A percentile compares a stretch with the other conserved stretches of the same genome.
phyloP scores from a whole-genome alignment of 2,888 invertebrate genomes.

The Ecliptopera silaceata region DNA sequence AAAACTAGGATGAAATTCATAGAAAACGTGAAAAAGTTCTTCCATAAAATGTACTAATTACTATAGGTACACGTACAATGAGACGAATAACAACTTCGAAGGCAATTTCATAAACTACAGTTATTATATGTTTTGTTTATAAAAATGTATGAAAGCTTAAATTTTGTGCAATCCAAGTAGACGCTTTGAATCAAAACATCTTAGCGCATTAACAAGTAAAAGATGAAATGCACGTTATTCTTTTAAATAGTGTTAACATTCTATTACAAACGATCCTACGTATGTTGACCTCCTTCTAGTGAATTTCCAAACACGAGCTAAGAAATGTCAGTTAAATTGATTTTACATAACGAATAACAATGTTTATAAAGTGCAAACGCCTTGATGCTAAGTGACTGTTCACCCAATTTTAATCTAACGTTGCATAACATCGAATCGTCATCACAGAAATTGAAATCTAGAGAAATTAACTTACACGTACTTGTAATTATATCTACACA shows the following conservation, averaged over 20 bases:
- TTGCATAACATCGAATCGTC: slow-evolving; percentile 47
- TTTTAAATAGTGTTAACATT: slow-evolving; percentile 23
- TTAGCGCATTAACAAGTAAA: slow-evolving; percentile 11
- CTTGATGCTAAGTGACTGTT: slow-evolving; percentile 35
- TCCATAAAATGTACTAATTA: slow-evolving; percentile 16
- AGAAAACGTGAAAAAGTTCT: slow-evolving; percentile 26
- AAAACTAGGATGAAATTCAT: slow-evolving; percentile 28
- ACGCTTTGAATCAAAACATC: slow-evolving; percentile 12
- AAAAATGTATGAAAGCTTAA: slow-evolving; percentile 15
- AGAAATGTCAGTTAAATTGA: slow-evolving; percentile 24
- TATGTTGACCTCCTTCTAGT: slow-evolving; percentile 34
- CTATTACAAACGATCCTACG: slow-evolving; percentile 18
- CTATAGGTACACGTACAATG: slow-evolving; percentile 15
- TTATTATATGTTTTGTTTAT: slow-evolving; percentile 16
- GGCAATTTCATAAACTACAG: slow-evolving; percentile 28
- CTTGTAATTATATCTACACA: slow-evolving; percentile 61
- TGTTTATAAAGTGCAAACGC: slow-evolving; percentile 29
- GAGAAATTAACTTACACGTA: slow-evolving; percentile 54
- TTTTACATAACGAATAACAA: slow-evolving; percentile 33
- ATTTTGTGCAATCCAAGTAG: slow-evolving; percentile 29
- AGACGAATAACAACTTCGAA: slow-evolving; percentile 29
- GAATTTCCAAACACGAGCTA: slow-evolving; percentile 23
- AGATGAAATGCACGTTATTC: slow-evolving; percentile 12
- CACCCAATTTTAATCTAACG: slow-evolving; percentile 34
- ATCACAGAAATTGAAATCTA: slow-evolving; percentile 60